Evolutionary conservation across 2,797 vertebrate genomes (phyloP), one percentile per base, ranked within the genome.

Genomic region (Eulemur albifrons): DNA sequence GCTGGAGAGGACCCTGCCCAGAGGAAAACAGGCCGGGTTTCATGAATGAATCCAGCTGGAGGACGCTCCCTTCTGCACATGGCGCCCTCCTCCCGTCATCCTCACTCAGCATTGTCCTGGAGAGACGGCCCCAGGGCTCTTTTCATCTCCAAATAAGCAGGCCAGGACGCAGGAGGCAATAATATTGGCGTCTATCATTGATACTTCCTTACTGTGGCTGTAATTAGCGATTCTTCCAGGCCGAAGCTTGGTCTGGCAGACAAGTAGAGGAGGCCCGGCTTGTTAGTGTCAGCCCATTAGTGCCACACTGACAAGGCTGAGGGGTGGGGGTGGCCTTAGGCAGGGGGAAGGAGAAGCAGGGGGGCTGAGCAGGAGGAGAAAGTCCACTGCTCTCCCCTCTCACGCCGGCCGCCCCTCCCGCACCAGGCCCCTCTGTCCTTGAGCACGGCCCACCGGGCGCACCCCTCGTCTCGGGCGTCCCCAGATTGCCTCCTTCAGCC

Each of bases 211-310:
- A 96, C 96, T 95, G 96, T 91, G 10, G 96, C 97, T 96, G 97
- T 98, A 98, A 98, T 98, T 98, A 98, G 98, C 96, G 92, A 90
- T 97, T 98, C 97, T 97, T 45, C 96, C 88, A 85, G 54, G 88
- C 88, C 59, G 90, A 98, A 95, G 92, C 93, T 81, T 1, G 1
- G 20, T 87, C 69, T 52, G 69, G 80, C 80, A 88, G 95, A 92
- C 70, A 52, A 87, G 84, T 89, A 54, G 92, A 83, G 54, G 43
- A 69, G 50, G 84, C 69, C 30, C 0, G 1, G 67, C 81, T 97
- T 94, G 50, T 88, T 88, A 88, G 79, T 84, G 90, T 95, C 95
- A 90, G 45, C 80, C 43, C 23, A 17, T 84, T 97, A 95, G 80
- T 88, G 90, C 90, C 97, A 88, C 54, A 40, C 35, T 81, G 90